These are phyloP conservation scores for Babyrousa celebensis DNA, from an alignment of 2,797 vertebrate species.

Conservation along the genomic window DNA sequence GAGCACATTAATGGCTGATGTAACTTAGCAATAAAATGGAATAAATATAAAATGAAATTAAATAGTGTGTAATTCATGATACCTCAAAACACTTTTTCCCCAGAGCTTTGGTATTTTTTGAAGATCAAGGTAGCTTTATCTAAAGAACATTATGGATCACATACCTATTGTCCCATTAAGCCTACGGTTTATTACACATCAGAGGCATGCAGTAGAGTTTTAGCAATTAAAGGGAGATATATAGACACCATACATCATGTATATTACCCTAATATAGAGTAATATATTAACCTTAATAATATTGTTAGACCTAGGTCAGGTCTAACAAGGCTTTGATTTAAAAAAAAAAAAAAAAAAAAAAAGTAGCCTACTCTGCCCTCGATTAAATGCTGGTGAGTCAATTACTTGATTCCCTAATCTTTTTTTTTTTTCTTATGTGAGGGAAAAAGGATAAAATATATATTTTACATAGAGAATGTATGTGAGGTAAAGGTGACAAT, in stretches of 20 bases:
- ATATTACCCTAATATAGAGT: background rate
- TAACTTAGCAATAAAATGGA: conserved; percentile 15
- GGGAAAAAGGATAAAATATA: conserved; percentile 9
- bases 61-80: background rate
- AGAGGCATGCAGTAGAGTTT: background rate
- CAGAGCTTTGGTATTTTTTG: background rate
- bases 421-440: background rate
- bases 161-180: background rate
- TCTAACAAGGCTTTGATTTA: background rate
- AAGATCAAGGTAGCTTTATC: conserved; percentile 17
- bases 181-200: background rate
- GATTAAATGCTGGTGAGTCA: conserved; percentile 9
- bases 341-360: background rate
- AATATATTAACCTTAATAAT: background rate
- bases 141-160: conserved; percentile 14
- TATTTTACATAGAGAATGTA: background rate
- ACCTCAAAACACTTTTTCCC: background rate
- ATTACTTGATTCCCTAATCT: background rate
- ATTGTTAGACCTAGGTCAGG: background rate
- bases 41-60: background rate
- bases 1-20: background rate
- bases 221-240: background rate
- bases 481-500: background rate
- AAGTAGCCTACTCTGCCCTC: background rate
- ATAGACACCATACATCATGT: background rate